A percentile compares a stretch with the other conserved stretches of the same genome.
Evolutionary conservation across 2,113 vertebrate species (phyloP).

Genomic region (Myiozetetes cayanensis): DNA sequence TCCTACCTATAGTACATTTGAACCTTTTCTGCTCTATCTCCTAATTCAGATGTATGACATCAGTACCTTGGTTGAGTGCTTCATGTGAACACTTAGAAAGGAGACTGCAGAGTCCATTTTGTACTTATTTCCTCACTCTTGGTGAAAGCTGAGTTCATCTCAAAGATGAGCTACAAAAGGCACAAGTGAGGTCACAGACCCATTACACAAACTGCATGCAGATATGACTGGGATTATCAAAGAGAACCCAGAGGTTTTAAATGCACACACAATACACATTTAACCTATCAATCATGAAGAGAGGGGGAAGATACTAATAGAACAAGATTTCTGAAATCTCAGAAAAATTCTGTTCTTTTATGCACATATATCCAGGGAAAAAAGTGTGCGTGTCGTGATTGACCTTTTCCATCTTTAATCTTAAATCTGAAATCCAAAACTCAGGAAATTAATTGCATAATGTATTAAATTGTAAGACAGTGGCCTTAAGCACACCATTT

Average conservation of each 20-base stretch:
- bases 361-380: neutral
- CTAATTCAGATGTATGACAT: neutral
- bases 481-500: neutral
- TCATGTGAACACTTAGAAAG: neutral
- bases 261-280: neutral
- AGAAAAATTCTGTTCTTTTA: neutral
- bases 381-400: fast-evolving
- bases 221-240: neutral
- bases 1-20: neutral
- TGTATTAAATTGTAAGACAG: neutral
- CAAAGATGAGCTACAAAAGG: neutral
- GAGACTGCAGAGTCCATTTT: neutral
- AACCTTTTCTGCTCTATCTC: neutral
- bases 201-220: neutral
- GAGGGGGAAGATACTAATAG: neutral
- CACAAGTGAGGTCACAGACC: neutral
- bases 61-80: neutral
- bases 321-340: neutral
- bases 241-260: neutral
- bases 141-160: neutral
- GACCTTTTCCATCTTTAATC: neutral
- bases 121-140: neutral
- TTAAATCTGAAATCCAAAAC: neutral
- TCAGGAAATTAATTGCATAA: neutral
- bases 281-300: neutral